phyloP scores from a whole-genome alignment of 2,113 vertebrate genomes.

The Lagopus muta region DNA sequence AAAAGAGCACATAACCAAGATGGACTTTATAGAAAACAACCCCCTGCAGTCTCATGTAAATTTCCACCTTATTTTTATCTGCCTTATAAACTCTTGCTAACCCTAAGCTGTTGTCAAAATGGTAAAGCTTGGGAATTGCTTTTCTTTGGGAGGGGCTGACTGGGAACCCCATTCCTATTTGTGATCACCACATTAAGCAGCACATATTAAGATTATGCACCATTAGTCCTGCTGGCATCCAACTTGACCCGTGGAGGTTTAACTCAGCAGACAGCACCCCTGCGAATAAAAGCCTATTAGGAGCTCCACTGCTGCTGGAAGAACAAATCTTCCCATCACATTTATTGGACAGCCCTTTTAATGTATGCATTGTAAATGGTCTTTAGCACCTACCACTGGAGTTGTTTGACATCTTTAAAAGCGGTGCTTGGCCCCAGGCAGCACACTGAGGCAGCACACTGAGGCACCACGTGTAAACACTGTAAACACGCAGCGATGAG shows the following conservation, averaged over 20 bases:
- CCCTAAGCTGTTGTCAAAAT: not conserved
- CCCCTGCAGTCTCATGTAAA: not conserved
- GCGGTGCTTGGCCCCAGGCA: not conserved
- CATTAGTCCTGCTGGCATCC: not conserved
- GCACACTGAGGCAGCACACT: not conserved
- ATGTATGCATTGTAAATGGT: not conserved
- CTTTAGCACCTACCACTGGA: not conserved
- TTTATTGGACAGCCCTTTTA: not conserved
- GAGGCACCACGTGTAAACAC: rapidly evolving
- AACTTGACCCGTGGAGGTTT: not conserved
- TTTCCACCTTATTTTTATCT: not conserved
- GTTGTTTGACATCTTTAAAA: not conserved
- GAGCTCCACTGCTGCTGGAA: not conserved
- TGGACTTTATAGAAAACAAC: not conserved
- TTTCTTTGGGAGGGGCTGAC: not conserved
- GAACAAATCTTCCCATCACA: not conserved
- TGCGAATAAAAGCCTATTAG: not conserved
- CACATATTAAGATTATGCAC: rapidly evolving
- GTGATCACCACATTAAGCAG: not conserved
- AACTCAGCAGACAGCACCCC: not conserved
- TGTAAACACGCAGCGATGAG: rapidly evolving
- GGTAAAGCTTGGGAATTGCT: not conserved
- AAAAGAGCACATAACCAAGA: not conserved
- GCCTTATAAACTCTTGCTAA: not conserved
- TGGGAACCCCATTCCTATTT: too few species aligned